Conservation (phyloP, 2,797 vertebrate species). For the Leuciscus waleckii region DNA sequence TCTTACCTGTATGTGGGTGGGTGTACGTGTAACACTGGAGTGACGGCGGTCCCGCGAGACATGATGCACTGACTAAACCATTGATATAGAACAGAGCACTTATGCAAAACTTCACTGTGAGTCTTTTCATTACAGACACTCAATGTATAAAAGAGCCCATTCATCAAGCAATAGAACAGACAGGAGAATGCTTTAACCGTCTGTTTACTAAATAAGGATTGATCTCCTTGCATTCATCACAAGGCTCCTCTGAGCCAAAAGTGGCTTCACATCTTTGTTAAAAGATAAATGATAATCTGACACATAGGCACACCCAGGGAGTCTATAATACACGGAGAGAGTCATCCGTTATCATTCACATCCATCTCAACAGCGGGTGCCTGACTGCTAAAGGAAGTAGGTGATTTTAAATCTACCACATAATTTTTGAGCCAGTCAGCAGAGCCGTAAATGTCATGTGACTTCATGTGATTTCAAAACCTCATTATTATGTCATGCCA, state of each 20-base stretch:
- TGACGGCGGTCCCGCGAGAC: background rate
- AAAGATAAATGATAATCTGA: conserved; percentile 40
- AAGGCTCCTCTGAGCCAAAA: conserved; percentile 20
- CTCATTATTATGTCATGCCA: background rate
- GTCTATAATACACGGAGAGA: conserved; percentile 8
- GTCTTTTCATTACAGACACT: conserved; percentile 42
- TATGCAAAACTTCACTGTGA: conserved; percentile 41
- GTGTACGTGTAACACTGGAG: background rate
- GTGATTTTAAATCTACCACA: background rate
- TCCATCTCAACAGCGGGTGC: conserved; percentile 9
- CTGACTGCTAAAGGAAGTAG: background rate
- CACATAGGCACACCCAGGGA: conserved; percentile 24
- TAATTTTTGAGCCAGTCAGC: background rate
- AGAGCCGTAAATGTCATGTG: background rate
- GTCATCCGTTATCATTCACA: conserved; percentile 10
- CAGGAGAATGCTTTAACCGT: conserved; percentile 34
- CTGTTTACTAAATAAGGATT: conserved; percentile 53
- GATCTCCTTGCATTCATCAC: conserved; percentile 55
- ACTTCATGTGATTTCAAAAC: background rate
- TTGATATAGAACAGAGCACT: conserved; percentile 32
- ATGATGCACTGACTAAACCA: background rate
- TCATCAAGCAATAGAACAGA: conserved; percentile 42
- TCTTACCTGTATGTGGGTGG: conserved; percentile 20
- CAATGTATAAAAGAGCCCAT: conserved; percentile 29
- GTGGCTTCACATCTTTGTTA: conserved; percentile 42